A percentile compares a stretch with the other conserved stretches of the same genome.
These are phyloP conservation scores for Lethocerus indicus DNA, from an alignment of 1,140 invertebrate genomes.

Conservation along the genomic window DNA sequence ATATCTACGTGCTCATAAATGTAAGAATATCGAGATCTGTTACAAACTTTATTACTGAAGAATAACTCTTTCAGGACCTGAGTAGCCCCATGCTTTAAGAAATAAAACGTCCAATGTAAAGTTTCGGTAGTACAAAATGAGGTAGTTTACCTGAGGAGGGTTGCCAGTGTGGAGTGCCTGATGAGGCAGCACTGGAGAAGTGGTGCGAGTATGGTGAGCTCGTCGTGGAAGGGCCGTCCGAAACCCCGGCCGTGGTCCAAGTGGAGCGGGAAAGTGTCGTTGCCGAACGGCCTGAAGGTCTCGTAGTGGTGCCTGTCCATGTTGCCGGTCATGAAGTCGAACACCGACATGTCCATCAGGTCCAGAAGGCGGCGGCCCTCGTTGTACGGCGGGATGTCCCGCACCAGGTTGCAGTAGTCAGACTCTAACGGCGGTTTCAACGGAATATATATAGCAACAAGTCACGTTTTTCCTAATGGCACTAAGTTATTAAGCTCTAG, in stretches of 20 bases:
- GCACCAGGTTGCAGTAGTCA: constrained; percentile 81
- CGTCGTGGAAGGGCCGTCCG: constrained; percentile 78
- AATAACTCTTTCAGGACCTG: no score
- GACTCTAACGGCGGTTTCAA: no score
- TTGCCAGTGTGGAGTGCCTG: constrained; percentile 53
- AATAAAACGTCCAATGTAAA: no score
- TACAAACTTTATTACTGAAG: no score
- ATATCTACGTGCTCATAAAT: no score
- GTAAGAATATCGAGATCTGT: no score
- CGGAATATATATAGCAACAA: no score
- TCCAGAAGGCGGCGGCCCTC: constrained; percentile 78
- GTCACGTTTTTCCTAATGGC: no score
- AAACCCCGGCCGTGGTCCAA: constrained; percentile 89
- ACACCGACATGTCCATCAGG: constrained; percentile 81
- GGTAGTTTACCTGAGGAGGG: constrained; percentile 40
- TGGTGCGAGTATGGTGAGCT: constrained; percentile 83
- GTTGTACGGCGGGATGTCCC: constrained; percentile 77
- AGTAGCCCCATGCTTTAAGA: no score
- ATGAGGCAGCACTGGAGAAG: constrained; percentile 82
- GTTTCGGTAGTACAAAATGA: no score
- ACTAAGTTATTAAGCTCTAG: no score
- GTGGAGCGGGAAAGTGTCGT: constrained; percentile 82
- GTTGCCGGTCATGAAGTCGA: constrained; percentile 88
- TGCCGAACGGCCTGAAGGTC: constrained; percentile 83
- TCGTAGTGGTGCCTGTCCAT: constrained; percentile 98